A percentile compares a stretch with the other conserved stretches of the same genome.
Evolutionary conservation across 2,113 vertebrate species (phyloP).

Genomic region (Tachuris rubrigastra): DNA sequence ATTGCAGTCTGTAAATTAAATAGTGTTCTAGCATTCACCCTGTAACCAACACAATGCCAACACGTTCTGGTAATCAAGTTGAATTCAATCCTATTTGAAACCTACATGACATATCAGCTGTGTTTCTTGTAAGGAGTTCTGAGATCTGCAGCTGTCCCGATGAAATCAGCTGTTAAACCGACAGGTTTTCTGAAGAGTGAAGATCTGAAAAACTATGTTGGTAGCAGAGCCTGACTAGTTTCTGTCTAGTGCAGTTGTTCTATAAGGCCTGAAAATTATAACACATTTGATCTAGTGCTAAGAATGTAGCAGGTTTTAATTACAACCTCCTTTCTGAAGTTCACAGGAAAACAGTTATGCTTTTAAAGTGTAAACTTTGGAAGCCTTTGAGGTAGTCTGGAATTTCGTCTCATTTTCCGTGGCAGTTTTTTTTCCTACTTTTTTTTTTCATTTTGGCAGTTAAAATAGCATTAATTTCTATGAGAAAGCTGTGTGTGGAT

Average conservation of each 20-base stretch:
- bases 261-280: background rate
- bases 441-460: background rate
- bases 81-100: background rate
- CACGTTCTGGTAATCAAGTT: background rate
- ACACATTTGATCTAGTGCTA: background rate
- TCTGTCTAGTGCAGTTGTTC: background rate
- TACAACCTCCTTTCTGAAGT: background rate
- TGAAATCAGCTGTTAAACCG: background rate
- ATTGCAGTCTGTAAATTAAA: conserved; percentile 6
- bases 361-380: background rate
- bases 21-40: background rate
- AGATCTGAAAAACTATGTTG: background rate
- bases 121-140: background rate
- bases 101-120: background rate
- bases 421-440: background rate
- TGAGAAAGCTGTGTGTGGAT: background rate
- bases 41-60: background rate
- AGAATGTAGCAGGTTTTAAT: background rate
- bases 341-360: background rate
- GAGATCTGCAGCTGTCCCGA: background rate
- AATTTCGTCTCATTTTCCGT: background rate
- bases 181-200: background rate
- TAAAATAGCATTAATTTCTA: background rate
- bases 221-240: background rate
- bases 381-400: background rate